phyloP scores from a whole-genome alignment of 53 echinoderm and acorn worm genomes.

The Patiria pectinifera region DNA sequence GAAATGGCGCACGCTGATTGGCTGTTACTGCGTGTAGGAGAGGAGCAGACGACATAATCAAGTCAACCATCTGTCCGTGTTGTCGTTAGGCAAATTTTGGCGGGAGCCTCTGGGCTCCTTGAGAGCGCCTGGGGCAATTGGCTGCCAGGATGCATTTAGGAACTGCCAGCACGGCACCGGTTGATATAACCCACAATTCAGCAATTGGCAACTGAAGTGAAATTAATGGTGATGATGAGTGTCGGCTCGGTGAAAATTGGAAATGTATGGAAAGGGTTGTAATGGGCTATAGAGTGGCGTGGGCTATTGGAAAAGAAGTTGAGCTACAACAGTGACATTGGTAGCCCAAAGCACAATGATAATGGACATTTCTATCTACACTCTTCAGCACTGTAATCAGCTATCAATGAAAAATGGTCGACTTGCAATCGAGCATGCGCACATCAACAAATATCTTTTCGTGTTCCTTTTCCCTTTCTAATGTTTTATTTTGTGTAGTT shows the following conservation, averaged over 20 bases:
- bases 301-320: neutral
- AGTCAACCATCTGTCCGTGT: conserved; percentile 22
- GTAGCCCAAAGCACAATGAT: neutral
- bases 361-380: neutral
- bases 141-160: neutral
- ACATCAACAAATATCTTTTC: no score
- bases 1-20: neutral
- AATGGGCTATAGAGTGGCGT: neutral
- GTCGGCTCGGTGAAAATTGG: neutral
- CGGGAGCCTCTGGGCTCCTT: conserved; percentile 3
- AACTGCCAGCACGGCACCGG: neutral
- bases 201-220: neutral
- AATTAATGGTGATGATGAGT: neutral
- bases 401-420: no score
- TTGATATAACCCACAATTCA: neutral
- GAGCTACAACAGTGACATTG: neutral
- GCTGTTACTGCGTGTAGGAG: neutral
- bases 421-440: no score
- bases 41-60: neutral
- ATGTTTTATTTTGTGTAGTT: no score
- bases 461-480: no score
- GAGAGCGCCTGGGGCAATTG: neutral
- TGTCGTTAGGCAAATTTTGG: conserved; percentile 16
- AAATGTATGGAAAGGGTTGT: neutral
- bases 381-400: neutral